Evolutionary conservation across 64 coral and sea anemone genomes (phyloP).

Genomic region (Stichodactyla helianthus): DNA sequence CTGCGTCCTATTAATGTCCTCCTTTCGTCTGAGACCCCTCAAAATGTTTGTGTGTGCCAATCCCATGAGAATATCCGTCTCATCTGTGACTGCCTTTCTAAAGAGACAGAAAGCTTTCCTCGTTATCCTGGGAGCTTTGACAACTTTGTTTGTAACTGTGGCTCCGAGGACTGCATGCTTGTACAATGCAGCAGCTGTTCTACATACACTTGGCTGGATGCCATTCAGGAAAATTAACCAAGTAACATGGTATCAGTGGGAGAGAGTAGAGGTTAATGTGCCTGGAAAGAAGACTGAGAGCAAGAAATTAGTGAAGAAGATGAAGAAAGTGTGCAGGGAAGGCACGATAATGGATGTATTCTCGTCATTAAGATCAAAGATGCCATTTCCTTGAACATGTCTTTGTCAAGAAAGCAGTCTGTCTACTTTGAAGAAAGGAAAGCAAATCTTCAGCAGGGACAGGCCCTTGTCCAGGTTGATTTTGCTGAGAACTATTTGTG

Average conservation of each 20-base stretch:
- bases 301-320: too few species aligned
- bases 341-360: too few species aligned
- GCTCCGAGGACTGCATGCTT: slow-evolving; percentile 39
- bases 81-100: slow-evolving; percentile 43
- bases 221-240: not conserved
- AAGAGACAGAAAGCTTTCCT: slow-evolving; percentile 27
- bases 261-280: too few species aligned
- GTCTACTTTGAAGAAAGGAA: slow-evolving; percentile 35
- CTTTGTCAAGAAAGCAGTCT: slow-evolving; percentile 20
- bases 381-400: slow-evolving; percentile 1
- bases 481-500: slow-evolving; percentile 54
- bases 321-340: too few species aligned
- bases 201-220: slow-evolving; percentile 37
- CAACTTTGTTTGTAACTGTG: slow-evolving; percentile 30
- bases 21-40: slow-evolving; percentile 42
- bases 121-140: slow-evolving; percentile 44
- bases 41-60: slow-evolving; percentile 53
- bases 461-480: slow-evolving; percentile 47
- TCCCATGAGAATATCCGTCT: slow-evolving; percentile 58
- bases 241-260: slow-evolving; percentile 44
- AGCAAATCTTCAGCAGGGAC: slow-evolving; percentile 13
- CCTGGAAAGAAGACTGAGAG: too few species aligned
- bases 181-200: slow-evolving; percentile 43
- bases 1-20: slow-evolving; percentile 27
- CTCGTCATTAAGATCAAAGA: not conserved